Evolutionary conservation across 1,140 invertebrate genomes (phyloP).

Genomic region (Drosophila triauraria): DNA sequence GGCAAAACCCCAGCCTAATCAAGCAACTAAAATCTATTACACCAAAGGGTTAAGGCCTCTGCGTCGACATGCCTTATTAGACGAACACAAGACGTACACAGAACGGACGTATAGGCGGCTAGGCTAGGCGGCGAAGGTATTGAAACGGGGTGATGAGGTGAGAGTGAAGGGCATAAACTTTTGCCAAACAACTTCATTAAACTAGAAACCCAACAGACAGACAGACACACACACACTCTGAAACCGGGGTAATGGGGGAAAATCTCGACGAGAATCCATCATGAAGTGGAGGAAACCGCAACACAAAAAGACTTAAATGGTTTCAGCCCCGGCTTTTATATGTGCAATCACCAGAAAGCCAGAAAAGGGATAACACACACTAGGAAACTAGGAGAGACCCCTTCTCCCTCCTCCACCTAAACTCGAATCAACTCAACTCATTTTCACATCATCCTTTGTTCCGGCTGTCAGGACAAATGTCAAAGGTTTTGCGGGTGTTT

Average conservation of each 20-base stretch:
- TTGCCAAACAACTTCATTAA: constrained; percentile 61
- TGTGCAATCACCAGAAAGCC: constrained; percentile 40
- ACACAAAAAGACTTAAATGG: constrained; percentile 69
- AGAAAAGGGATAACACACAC: constrained; percentile 26
- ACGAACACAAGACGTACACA: constrained; percentile 37
- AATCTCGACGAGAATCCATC: constrained; percentile 49
- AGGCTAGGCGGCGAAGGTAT: not conserved
- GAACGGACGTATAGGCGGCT: constrained; percentile 1
- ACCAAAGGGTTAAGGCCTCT: constrained; percentile 39
- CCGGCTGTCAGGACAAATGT: constrained; percentile 37
- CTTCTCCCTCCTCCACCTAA: not conserved
- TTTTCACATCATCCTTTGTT: constrained; percentile 44
- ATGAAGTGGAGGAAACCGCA: constrained; percentile 52
- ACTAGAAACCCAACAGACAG: constrained; percentile 29
- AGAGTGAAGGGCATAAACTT: constrained; percentile 21
- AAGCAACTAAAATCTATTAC: constrained; percentile 43
- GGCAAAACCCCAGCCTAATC: constrained; percentile 21
- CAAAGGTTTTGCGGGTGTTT: constrained; percentile 27
- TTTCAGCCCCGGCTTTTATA: constrained; percentile 35
- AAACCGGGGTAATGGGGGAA: constrained; percentile 14
- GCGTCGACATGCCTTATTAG: constrained; percentile 34
- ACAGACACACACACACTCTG: constrained; percentile 2
- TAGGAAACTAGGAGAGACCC: constrained; percentile 1
- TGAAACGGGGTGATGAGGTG: not conserved
- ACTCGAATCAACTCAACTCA: constrained; percentile 23